Evolutionary conservation across 2,797 vertebrate species (phyloP), one percentile per base, ranked within the genome.

Genomic region (Chrosomus eos): DNA sequence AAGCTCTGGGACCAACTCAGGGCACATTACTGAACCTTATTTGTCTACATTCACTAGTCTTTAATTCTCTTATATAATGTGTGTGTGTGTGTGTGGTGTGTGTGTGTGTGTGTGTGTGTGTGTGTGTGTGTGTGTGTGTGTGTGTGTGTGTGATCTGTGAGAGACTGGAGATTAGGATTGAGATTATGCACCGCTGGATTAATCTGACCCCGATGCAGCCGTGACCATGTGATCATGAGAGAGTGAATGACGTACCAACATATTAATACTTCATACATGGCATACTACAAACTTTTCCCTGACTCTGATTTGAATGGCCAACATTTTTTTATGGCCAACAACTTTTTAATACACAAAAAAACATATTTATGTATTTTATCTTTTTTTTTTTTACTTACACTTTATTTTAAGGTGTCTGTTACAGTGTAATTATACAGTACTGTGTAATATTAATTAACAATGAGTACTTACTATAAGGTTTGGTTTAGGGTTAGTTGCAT

Each of bases 121-220:
- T 66, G 10, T 66, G 38, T 40, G 8, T 40, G 45, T 48, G 45
- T 48, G 45, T 19, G 48, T 53, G 48, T 45, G 16, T 10, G 14
- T 53, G 21, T 73, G 60, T 82, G 62, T 70, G 26, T 40, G 67
- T 72, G 67, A 77, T 85, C 84, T 84, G 81, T 66, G 28, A 81
- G 64, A 67, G 55, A 72, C 75, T 87, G 45, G 23, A 77, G 84
- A 88, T 88, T 86, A 80, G 33, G 79, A 70, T n/a, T 73, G 33
- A 62, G 72, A 88, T 88, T 88, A 88, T 33, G 81, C 76, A 81
- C 58, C 26, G 19, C 67, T 84, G 81, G 66, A 86, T 86, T 88
- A 88, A 60, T n/a, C 36, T 81, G 82, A 86, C 81, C 78, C 72
- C 14, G 26, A 88, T 77, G 51, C 74, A 67, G 77, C 36, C 0